Evolutionary conservation across 1,140 invertebrate genomes (phyloP).

Genomic region (Drosophila azteca): DNA sequence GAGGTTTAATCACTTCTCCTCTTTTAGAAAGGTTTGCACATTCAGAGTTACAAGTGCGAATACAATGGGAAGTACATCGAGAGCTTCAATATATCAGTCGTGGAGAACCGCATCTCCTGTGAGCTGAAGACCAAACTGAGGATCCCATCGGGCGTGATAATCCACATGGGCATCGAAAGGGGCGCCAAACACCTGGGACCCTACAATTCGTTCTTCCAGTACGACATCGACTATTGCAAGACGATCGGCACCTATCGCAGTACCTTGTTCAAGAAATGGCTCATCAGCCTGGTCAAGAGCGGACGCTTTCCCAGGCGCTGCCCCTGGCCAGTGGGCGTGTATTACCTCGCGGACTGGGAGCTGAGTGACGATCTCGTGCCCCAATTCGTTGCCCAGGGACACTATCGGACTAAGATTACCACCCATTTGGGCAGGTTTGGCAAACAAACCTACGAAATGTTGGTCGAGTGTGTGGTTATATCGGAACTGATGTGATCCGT

Average conservation of each 20-base stretch:
- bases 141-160: constrained; percentile 32
- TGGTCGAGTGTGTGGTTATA: constrained; percentile 30
- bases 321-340: constrained; percentile 37
- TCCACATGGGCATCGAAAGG: constrained; percentile 41
- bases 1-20: neutral
- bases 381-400: constrained; percentile 42
- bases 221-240: constrained; percentile 52
- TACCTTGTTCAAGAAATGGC: constrained; percentile 53
- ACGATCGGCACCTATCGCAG: constrained; percentile 30
- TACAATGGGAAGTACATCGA: constrained; percentile 35
- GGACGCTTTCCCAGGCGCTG: constrained; percentile 52
- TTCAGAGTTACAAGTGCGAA: constrained; percentile 17
- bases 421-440: constrained; percentile 35
- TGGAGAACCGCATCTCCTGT: constrained; percentile 25
- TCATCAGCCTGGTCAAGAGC: constrained; percentile 32
- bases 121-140: constrained; percentile 27
- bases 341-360: constrained; percentile 43
- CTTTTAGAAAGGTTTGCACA: constrained; percentile 30
- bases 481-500: constrained; percentile 3
- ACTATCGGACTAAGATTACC: constrained; percentile 39
- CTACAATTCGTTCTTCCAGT: constrained; percentile 46
- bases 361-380: constrained; percentile 41
- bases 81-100: constrained; percentile 20
- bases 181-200: constrained; percentile 31
- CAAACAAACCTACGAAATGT: constrained; percentile 1